phyloP scores from a whole-genome alignment of 2,888 invertebrate species.

The Pachycephus smyrnensis region DNA sequence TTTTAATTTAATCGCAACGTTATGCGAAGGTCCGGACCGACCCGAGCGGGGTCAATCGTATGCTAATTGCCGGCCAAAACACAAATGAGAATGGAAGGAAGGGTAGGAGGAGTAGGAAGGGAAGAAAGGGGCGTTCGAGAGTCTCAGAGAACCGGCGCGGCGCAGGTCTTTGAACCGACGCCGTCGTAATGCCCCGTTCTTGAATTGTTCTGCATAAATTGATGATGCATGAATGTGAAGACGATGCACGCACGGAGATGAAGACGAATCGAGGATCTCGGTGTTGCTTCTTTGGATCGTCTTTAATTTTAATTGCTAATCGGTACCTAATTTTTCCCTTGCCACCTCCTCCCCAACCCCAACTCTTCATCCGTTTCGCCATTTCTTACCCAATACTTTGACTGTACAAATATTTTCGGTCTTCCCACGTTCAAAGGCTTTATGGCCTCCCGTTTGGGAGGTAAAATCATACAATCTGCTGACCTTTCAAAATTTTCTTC shows the following conservation, averaged over 20 bases:
- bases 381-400: too few species aligned
- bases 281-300: not conserved
- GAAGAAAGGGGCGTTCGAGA: not conserved
- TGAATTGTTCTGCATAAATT: slow-evolving; percentile 67
- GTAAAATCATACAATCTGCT: too few species aligned
- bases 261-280: slow-evolving; percentile 2
- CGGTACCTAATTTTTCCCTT: not conserved
- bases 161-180: slow-evolving; percentile 35
- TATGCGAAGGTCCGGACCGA: slow-evolving; percentile 28
- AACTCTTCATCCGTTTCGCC: too few species aligned
- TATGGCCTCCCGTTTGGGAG: too few species aligned
- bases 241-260: slow-evolving; percentile 7
- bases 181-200: slow-evolving; percentile 61
- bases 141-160: slow-evolving; percentile 10
- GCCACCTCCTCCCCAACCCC: too few species aligned
- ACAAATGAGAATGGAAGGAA: slow-evolving; percentile 39
- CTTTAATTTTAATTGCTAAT: slow-evolving; percentile 6
- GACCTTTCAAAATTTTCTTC: too few species aligned
- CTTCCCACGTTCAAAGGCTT: too few species aligned
- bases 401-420: too few species aligned
- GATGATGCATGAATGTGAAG: slow-evolving; percentile 60
- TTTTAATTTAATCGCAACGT: slow-evolving; percentile 58
- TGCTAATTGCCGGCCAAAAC: slow-evolving; percentile 64
- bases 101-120: slow-evolving; percentile 13
- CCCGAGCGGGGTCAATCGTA: slow-evolving; percentile 61